Conservation (phyloP, 2,888 invertebrate species). For the Dynastes tityus region DNA sequence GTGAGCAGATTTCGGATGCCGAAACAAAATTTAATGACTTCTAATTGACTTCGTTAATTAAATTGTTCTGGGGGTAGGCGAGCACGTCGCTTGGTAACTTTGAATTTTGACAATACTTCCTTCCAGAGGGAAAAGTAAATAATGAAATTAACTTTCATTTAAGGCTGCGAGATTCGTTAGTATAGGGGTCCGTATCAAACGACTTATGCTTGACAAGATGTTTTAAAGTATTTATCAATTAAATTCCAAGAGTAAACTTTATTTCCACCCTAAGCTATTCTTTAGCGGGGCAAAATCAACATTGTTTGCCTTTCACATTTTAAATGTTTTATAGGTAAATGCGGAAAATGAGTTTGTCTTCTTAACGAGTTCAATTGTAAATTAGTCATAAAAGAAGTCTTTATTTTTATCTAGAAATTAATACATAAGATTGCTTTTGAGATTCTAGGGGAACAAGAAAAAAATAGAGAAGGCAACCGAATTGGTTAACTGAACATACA, state of each 20-base stretch:
- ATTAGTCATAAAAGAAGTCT: no score
- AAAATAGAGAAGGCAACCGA: no score
- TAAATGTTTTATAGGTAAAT: no score
- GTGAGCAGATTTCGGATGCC: constrained; percentile 24
- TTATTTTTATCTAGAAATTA: no score
- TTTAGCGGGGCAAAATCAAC: no score
- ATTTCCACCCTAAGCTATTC: no score
- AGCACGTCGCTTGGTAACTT: neutral
- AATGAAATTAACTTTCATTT: constrained; percentile 36
- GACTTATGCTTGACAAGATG: neutral
- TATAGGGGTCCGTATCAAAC: neutral
- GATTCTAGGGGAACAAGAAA: no score
- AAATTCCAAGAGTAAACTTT: neutral
- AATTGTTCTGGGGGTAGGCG: constrained; percentile 11
- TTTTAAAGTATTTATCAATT: constrained; percentile 13
- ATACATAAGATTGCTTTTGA: no score
- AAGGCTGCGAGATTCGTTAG: constrained; percentile 20
- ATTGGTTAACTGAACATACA: no score
- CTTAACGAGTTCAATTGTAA: no score
- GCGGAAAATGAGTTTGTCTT: no score
- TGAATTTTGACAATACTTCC: constrained; percentile 32
- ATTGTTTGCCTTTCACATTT: no score
- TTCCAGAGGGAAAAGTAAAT: constrained; percentile 24
- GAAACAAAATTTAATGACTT: constrained; percentile 44
- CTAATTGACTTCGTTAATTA: constrained; percentile 43